phyloP scores from a whole-genome alignment of 2,113 vertebrate species.

The Haliaeetus leucogaster region DNA sequence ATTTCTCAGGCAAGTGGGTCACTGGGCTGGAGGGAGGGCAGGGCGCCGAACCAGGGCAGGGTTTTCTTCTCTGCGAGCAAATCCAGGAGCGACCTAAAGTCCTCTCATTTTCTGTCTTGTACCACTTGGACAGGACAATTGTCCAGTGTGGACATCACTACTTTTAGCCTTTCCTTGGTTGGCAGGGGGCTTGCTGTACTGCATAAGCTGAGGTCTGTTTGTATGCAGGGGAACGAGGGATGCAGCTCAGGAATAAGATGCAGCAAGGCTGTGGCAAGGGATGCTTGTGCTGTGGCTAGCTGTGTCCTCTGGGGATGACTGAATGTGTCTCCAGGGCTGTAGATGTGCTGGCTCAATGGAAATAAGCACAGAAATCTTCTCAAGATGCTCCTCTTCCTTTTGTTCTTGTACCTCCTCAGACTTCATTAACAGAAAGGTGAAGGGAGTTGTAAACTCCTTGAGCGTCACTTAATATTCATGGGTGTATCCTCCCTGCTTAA shows the following conservation, averaged over 20 bases:
- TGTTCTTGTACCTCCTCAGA: neutral
- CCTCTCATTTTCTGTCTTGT: neutral
- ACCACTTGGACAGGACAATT: neutral
- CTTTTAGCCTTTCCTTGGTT: neutral
- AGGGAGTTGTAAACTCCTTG: neutral
- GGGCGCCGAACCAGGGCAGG: fast-evolving
- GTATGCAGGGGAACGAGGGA: neutral
- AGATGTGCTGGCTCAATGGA: neutral
- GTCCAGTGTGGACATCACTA: neutral
- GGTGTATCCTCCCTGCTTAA: neutral
- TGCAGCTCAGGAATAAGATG: neutral
- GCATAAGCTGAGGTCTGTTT: neutral
- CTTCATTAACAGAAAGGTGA: neutral
- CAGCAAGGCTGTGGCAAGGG: neutral
- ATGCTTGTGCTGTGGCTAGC: neutral
- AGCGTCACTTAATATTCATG: neutral
- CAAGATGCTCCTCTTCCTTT: neutral
- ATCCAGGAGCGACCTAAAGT: fast-evolving
- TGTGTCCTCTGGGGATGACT: neutral
- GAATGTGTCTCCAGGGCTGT: neutral
- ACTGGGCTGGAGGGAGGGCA: neutral
- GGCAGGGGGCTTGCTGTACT: neutral
- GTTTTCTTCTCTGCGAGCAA: neutral
- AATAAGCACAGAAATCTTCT: neutral
- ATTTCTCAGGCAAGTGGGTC: constrained; percentile 86